These are phyloP conservation scores for Meta bourneti DNA, from an alignment of 2,888 invertebrate species.

Conservation along the genomic window DNA sequence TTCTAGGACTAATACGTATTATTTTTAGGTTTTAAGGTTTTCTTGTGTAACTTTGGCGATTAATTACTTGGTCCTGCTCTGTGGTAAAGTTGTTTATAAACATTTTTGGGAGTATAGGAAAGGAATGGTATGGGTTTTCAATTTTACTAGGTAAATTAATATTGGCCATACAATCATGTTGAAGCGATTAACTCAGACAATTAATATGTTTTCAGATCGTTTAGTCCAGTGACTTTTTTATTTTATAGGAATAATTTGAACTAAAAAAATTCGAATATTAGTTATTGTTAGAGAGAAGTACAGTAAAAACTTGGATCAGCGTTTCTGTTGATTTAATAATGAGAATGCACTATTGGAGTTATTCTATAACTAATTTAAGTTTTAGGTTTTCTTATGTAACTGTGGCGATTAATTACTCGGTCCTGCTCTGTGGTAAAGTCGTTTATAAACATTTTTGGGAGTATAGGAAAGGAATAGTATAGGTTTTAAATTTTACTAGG, in stretches of 20 bases:
- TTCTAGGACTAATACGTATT: constrained; percentile 37
- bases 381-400: background rate
- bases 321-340: constrained; percentile 48
- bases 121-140: background rate
- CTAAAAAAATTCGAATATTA: no score
- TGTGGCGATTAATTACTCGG: background rate
- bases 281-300: no score
- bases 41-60: background rate
- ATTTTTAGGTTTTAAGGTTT: constrained; percentile 35
- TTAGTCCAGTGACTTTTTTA: no score
- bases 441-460: background rate
- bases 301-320: background rate
- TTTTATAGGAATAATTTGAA: no score
- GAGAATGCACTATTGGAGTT: constrained; percentile 31
- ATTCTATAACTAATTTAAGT: constrained; percentile 42
- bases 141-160: background rate
- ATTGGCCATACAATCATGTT: background rate
- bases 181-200: no score
- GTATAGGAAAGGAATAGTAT: background rate
- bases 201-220: no score
- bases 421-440: background rate
- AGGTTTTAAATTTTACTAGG: background rate
- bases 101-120: background rate
- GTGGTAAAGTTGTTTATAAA: background rate
- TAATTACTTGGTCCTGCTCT: background rate